phyloP scores from a whole-genome alignment of 2,888 invertebrate species.

The Morpho helenor region DNA sequence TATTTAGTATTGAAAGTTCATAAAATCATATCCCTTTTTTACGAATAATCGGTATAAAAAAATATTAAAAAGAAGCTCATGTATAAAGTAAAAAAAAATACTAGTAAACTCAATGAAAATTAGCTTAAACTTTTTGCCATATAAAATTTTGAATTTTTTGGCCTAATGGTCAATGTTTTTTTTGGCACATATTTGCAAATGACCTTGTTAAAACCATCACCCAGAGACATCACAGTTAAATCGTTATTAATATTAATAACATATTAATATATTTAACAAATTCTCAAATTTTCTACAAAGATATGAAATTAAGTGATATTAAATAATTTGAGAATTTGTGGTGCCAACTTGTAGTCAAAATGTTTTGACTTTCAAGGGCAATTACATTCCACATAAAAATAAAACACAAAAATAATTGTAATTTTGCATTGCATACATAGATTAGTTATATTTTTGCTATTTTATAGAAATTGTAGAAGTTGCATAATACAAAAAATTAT shows the following conservation, averaged over 20 bases:
- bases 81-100: no score
- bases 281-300: slow-evolving; percentile 27
- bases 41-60: no score
- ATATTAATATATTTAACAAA: slow-evolving; percentile 35
- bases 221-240: slow-evolving; percentile 63
- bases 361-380: slow-evolving; percentile 26
- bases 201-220: slow-evolving; percentile 62
- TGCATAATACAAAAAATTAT: no score
- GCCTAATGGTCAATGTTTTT: no score
- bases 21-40: no score
- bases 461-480: no score
- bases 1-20: no score
- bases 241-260: slow-evolving; percentile 27
- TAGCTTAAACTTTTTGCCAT: no score
- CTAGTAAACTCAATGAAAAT: no score
- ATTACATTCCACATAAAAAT: slow-evolving; percentile 9
- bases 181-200: slow-evolving; percentile 52
- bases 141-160: no score
- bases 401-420: neutral
- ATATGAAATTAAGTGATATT: neutral
- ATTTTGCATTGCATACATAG: slow-evolving; percentile 6
- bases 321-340: slow-evolving; percentile 26
- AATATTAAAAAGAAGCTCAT: no score
- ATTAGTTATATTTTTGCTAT: no score
- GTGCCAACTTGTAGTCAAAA: slow-evolving; percentile 18